phyloP scores from a whole-genome alignment of 2,888 invertebrate genomes.

The Euzetes globulus region DNA sequence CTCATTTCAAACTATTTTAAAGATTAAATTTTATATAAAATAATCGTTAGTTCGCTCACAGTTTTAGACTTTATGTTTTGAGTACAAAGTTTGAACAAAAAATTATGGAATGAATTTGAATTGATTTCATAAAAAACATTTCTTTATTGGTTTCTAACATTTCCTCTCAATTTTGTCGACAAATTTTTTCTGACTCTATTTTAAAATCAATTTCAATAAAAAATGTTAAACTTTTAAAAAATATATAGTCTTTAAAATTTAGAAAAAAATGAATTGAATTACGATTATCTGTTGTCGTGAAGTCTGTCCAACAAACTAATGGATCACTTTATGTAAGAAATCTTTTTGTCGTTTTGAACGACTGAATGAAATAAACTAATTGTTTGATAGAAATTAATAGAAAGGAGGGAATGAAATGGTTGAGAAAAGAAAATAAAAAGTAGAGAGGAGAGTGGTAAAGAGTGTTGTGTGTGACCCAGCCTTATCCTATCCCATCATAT shows the following conservation, averaged over 20 bases:
- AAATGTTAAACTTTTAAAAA: too few species aligned
- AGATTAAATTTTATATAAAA: constrained; percentile 5
- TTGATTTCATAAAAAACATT: too few species aligned
- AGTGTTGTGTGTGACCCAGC: neutral
- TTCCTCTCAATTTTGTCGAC: too few species aligned
- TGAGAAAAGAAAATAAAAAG: neutral
- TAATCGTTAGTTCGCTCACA: neutral
- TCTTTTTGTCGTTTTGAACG: neutral
- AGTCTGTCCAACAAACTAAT: neutral
- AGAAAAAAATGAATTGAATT: too few species aligned
- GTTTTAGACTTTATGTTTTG: too few species aligned
- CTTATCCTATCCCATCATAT: constrained; percentile 28
- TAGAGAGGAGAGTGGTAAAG: neutral
- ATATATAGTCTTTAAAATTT: too few species aligned
- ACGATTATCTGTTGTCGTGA: neutral
- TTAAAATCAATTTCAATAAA: too few species aligned
- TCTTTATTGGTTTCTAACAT: too few species aligned
- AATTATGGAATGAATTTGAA: too few species aligned
- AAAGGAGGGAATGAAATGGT: neutral
- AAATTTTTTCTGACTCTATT: too few species aligned
- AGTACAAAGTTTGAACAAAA: too few species aligned
- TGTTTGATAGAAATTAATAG: constrained; percentile 6
- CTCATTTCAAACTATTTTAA: constrained; percentile 14
- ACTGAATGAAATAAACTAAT: neutral
- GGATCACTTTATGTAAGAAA: neutral